Percentiles rank a stretch among this genome's conserved stretches.
Conservation (phyloP, 2,888 invertebrate species). For the Agonum fuliginosum region DNA sequence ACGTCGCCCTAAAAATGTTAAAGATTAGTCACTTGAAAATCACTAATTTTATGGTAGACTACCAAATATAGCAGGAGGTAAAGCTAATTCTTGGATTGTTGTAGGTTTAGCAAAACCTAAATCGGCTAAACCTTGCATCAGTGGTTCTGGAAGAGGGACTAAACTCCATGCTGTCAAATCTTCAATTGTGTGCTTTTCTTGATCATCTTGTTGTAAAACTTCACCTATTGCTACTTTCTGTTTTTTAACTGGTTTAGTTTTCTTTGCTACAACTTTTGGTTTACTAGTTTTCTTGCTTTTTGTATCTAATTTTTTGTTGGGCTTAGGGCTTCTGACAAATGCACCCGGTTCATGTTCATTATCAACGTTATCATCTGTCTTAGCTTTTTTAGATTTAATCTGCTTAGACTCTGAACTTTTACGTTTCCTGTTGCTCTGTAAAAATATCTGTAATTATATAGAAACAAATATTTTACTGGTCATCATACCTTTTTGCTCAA, state of each 20-base stretch:
- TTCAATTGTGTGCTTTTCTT: constrained; percentile 67
- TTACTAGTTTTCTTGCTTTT: constrained; percentile 54
- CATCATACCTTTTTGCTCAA: constrained; percentile 52
- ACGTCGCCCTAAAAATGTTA: constrained; percentile 76
- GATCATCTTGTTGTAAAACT: constrained; percentile 65
- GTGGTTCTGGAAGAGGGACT: constrained; percentile 80
- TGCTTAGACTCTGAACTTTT: constrained; percentile 49
- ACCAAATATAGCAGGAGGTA: constrained; percentile 91
- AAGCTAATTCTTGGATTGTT: constrained; percentile 87
- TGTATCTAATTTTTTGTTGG: constrained; percentile 39
- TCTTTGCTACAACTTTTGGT: neutral
- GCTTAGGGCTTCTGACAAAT: constrained; percentile 55
- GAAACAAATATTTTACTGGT: neutral
- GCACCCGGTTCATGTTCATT: constrained; percentile 60
- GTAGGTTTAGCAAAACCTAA: constrained; percentile 89
- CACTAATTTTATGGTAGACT: constrained; percentile 52
- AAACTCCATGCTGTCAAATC: constrained; percentile 80
- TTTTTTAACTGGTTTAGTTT: constrained; percentile 47
- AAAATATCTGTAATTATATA: constrained; percentile 6
- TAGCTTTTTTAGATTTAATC: constrained; percentile 21
- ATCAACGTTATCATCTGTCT: neutral
- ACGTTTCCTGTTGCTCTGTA: constrained; percentile 59
- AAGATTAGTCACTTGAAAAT: neutral
- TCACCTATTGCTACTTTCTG: constrained; percentile 58
- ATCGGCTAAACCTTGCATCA: constrained; percentile 85